Conservation (phyloP, 2,888 invertebrate genomes). For the Tetragonula carbonaria region DNA sequence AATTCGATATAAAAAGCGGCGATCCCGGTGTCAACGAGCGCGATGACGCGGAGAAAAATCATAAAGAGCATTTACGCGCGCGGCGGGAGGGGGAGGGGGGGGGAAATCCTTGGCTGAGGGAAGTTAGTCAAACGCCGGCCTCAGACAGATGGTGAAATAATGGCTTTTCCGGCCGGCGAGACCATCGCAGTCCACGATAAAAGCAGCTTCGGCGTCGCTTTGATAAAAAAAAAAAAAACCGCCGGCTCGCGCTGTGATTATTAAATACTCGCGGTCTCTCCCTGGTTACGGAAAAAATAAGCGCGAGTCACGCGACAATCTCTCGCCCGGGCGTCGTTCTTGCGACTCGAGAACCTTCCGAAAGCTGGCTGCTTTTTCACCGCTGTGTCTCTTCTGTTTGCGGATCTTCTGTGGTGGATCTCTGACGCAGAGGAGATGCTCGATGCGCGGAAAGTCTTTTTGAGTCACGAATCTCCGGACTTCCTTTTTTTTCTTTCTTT, state of each 20-base stretch:
- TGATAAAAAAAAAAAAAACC: constrained; percentile 23
- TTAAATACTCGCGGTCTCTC: constrained; percentile 1
- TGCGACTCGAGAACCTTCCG: background rate
- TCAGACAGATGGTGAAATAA: constrained; percentile 41
- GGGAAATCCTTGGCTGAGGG: constrained; percentile 12
- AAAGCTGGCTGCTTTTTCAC: background rate
- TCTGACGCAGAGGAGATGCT: background rate
- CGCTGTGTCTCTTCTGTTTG: background rate
- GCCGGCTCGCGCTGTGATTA: constrained; percentile 7
- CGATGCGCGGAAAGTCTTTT: constrained; percentile 12
- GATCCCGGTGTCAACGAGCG: background rate
- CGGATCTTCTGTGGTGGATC: too few relatives aligned
- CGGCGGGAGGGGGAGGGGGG: too few relatives aligned
- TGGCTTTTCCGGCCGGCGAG: constrained; percentile 43
- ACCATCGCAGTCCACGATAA: constrained; percentile 15
- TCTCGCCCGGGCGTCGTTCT: background rate
- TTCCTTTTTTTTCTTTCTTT: too few relatives aligned
- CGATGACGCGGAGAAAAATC: background rate
- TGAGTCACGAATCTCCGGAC: background rate
- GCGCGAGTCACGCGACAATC: constrained; percentile 6
- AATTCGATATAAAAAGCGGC: background rate
- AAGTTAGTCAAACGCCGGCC: constrained; percentile 37
- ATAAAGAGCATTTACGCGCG: constrained; percentile 28
- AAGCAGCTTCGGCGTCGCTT: constrained; percentile 32
- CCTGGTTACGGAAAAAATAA: constrained; percentile 16